A percentile compares a stretch with the other conserved stretches of the same genome.
phyloP scores from a whole-genome alignment of 2,113 vertebrate genomes.

The Nesogale talazaci region DNA sequence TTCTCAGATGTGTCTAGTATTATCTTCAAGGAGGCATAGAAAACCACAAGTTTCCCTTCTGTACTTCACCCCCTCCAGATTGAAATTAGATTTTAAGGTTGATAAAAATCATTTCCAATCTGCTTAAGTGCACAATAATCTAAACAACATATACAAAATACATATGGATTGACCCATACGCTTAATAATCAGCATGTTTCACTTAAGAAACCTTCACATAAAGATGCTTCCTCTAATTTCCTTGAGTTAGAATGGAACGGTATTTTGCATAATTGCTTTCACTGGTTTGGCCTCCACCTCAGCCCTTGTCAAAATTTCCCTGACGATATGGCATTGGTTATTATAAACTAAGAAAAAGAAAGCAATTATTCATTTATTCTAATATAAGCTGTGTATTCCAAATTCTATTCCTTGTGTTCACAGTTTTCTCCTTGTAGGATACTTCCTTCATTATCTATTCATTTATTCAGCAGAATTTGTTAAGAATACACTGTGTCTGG shows the following conservation, averaged over 20 bases:
- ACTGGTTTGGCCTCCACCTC: neutral
- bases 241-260: neutral
- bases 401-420: neutral
- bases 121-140: neutral
- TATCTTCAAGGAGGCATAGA: neutral
- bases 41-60: neutral
- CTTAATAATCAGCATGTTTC: neutral
- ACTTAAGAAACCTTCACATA: neutral
- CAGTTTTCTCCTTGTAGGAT: neutral
- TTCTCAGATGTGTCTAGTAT: neutral
- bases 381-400: neutral
- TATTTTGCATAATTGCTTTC: neutral
- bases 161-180: neutral
- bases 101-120: neutral
- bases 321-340: neutral
- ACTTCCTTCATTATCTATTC: neutral
- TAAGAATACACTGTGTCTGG: neutral
- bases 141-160: neutral
- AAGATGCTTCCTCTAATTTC: neutral
- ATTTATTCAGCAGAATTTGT: constrained; percentile 19
- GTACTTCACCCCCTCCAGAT: neutral
- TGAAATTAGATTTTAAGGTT: neutral
- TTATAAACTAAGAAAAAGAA: constrained; percentile 4
- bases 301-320: neutral
- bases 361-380: constrained; percentile 14